Base-by-base conservation (phyloP, 1,140 invertebrate genomes). In the Gerris buenoi region DNA sequence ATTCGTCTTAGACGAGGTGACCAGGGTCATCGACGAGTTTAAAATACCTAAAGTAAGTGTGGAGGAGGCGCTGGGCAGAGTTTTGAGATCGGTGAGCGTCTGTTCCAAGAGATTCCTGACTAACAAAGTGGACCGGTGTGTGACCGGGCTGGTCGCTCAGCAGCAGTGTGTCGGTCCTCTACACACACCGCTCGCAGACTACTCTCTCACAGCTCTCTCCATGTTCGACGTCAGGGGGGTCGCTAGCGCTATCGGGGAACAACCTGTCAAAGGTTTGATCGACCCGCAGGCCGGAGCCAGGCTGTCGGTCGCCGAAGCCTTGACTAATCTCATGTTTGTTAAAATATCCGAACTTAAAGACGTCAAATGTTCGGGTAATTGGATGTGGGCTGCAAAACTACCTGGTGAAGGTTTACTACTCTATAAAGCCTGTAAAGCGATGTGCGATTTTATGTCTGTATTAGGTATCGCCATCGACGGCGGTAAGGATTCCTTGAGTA, bases 341-440 rank as follows among this genome's bases (percentile, higher is more conserved):
- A 84, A 82, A 63, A 90, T 98, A 66, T 85, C 87, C 1, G 80
- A 85, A 72, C 73, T 97, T 25, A 85, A 85, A 76, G 95, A 98
- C 78, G 86, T 97, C 10, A 98, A 98, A 79, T 97, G 95, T 75
- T 95, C 92, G 68, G 95, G 91, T 2, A 98, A 98, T 78, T 98
- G 96, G 96, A 98, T 98, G 96, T 98, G 95, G 96, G 86, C 95
- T 2, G 95, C 95, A 5, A 98, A 98, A 80, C 80, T 96, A 18
- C 85, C 88, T 0, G 91, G 89, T 0, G 95, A 97, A 79, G 95
- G 95, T 2, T 90, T 88, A 22, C 83, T 85, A 33, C 78, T 98
- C 26, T 91, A 88, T 69, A 85, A 88, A 63, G 92, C 96, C 1
- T 97, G 95, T 75, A 75, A 79, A 57, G 90, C 93, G 15, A 91